A percentile compares a stretch with the other conserved stretches of the same genome.
Evolutionary conservation across 2,888 invertebrate species (phyloP).

Genomic region (Ophion slaviceki): DNA sequence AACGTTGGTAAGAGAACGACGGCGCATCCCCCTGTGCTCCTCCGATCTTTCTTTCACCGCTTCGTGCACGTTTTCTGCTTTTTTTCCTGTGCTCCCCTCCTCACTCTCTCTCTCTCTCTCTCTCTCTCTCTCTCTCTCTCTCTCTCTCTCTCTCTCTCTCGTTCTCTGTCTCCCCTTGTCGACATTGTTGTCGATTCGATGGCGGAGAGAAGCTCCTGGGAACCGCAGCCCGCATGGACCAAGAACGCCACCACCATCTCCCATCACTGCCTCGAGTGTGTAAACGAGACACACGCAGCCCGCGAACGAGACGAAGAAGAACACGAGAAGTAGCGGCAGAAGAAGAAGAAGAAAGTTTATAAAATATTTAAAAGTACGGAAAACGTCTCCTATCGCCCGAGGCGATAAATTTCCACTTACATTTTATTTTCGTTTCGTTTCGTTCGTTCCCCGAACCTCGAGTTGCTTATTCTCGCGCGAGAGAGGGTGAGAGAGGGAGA

Average conservation of each 20-base stretch:
- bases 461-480: slow-evolving; percentile 62
- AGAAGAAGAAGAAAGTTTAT: slow-evolving; percentile 82
- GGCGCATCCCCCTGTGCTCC: slow-evolving; percentile 73
- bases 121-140: slow-evolving; percentile 35
- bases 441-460: slow-evolving; percentile 75
- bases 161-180: slow-evolving; percentile 45
- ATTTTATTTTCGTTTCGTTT: slow-evolving; percentile 83
- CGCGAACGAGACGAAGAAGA: slow-evolving; percentile 66
- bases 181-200: slow-evolving; percentile 70
- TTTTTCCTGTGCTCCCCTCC: slow-evolving; percentile 66
- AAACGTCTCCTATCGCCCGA: slow-evolving; percentile 83
- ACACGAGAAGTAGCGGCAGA: slow-evolving; percentile 46
- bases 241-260: slow-evolving; percentile 34
- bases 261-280: slow-evolving; percentile 45
- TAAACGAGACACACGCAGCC: slow-evolving; percentile 45
- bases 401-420: slow-evolving; percentile 84
- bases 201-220: slow-evolving; percentile 74
- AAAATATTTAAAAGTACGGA: slow-evolving; percentile 84
- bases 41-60: slow-evolving; percentile 72
- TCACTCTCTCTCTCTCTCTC: slow-evolving; percentile 54
- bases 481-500: slow-evolving; percentile 44
- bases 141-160: slow-evolving; percentile 27
- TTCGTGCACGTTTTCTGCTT: slow-evolving; percentile 45
- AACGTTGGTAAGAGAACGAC: slow-evolving; percentile 67
- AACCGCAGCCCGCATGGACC: slow-evolving; percentile 63